Base-by-base conservation (phyloP, 2,113 vertebrate genomes). In the Leptosomus discolor region DNA sequence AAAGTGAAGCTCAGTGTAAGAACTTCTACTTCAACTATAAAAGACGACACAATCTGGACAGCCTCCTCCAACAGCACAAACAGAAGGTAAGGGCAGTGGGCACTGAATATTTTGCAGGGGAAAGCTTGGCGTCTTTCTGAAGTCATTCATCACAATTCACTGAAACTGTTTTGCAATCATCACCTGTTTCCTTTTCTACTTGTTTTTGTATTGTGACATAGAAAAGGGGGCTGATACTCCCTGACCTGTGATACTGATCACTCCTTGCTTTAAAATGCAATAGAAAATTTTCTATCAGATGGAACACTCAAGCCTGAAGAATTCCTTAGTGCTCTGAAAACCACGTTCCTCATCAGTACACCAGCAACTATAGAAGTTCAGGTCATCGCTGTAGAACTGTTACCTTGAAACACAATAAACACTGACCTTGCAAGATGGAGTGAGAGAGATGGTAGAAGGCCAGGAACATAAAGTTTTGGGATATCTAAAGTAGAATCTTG, bases 1-100 rank as follows among this genome's bases (percentile, higher is more conserved):
- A 99, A 98, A 99, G 99, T 43, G 99, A 99, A 98, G 99, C 99
- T 34, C 99, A 99, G 78, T 99, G 99, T 98, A 99, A 99, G 98
- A 99, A 99, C 97, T 99, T 99, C 96, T 99, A 99, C 95, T 99
- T 99, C 95, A 99, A 99, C 95, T 99, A 99, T 92, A 99, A 99
- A 98, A 98, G 99, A 91, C 98, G 99, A 46, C 99, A 99, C 95
- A 99, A 99, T 87, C 98, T 99, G 85, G 99, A 99, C 97, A 99
- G 99, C 94, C 98, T 99, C 30, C 98, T 99, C 24, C 99, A 99
- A 87, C 99, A 99, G 96, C 99, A 99, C 98, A 99, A 99, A 84
- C 99, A 99, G 95, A 98, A 98, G 96, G 98, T 98, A 93, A 92
- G 37, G 54, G 6, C 61, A 22, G 26, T 57, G 39, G 30, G 5